phyloP scores from a whole-genome alignment of 2,797 vertebrate genomes.

The Galagoides demidoff region DNA sequence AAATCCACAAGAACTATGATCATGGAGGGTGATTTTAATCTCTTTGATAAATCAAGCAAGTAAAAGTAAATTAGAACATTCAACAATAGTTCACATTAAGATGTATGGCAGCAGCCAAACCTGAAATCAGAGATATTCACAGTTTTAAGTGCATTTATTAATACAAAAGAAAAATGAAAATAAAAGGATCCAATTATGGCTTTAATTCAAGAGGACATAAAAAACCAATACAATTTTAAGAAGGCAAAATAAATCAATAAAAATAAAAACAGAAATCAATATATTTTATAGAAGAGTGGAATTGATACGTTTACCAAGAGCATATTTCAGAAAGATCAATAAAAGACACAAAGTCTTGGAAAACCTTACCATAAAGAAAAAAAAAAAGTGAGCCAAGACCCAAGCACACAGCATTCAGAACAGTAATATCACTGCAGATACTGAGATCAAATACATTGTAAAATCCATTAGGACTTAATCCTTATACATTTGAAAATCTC shows the following conservation, averaged over 20 bases:
- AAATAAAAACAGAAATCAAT: conserved; percentile 75
- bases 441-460: conserved; percentile 16
- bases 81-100: conserved; percentile 50
- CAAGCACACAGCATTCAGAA: background rate
- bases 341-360: conserved; percentile 50
- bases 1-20: conserved; percentile 41
- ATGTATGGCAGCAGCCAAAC: conserved; percentile 29
- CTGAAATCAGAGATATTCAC: conserved; percentile 45
- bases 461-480: conserved; percentile 23
- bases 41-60: conserved; percentile 45
- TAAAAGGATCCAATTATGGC: conserved; percentile 69
- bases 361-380: background rate
- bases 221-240: conserved; percentile 66
- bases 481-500: conserved; percentile 46
- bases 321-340: conserved; percentile 62
- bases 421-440: background rate
- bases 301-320: conserved; percentile 66
- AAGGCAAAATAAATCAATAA: conserved; percentile 70
- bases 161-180: conserved; percentile 67
- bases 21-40: background rate
- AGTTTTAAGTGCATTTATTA: conserved; percentile 67
- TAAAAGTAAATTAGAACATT: conserved; percentile 54
- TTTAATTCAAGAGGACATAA: conserved; percentile 65
- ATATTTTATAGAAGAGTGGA: conserved; percentile 63
- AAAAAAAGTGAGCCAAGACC: background rate